Evolutionary conservation across 2,113 vertebrate genomes (phyloP), one percentile per base, ranked within the genome.

Genomic region (Seriola rivoliana): DNA sequence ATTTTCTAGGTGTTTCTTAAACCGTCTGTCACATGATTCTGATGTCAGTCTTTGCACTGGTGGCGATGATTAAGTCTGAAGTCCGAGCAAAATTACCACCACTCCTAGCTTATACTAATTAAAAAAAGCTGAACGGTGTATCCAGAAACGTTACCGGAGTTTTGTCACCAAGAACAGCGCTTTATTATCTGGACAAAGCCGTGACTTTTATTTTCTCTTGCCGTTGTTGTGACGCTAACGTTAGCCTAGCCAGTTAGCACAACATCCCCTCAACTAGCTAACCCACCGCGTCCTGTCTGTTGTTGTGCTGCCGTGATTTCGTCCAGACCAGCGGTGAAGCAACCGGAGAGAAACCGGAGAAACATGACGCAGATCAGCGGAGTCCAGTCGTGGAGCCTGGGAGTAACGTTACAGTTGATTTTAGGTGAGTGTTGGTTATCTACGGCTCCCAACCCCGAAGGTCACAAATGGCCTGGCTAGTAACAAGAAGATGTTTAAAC

Each of bases 341-440:
- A 58, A 50, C 40, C 32, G 10, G 40, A 65, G 23, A 65, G 29
- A 60, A n/a, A 42, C 71, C 36, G 50, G 50, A 86, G 34, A 72
- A 89, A 92, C 75, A 95, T 94, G 95, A 86, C 71, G 38, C 85
- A 78, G 63, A 36, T 55, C 59, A 25, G 38, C 34, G 50, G 54
- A 40, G 79, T 81, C 57, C 87, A 84, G 78, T 74, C 84, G 7
- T 82, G 89, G 83, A 77, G 68, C 57, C 6, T 85, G 36, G 84
- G 84, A 32, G 10, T 91, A 13, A 88, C 65, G 52, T 32, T 90
- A 4, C 78, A 72, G 19, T 19, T 94, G 60, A 40, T 95, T 57
- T 83, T 94, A 25, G 93, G 95, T 95, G 80, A 91, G 92, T 91
- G 50, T 60, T 4, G 14, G 4, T 50, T 0, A 12, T 65, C 21